phyloP scores from a whole-genome alignment of 1,140 invertebrate genomes.

The Cheumatopsyche charites region DNA sequence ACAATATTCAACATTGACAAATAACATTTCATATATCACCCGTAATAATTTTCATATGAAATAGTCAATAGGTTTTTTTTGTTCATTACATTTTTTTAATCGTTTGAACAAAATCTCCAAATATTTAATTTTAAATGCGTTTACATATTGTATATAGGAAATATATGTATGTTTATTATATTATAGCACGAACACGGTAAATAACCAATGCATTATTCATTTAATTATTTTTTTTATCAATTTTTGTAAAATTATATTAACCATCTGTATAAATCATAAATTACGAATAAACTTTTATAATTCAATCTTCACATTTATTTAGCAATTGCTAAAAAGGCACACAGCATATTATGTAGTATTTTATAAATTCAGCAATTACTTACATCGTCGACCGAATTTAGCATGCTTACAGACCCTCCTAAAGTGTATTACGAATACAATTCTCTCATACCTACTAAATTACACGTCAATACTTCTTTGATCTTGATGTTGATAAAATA shows the following conservation, averaged over 20 bases:
- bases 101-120: conserved; percentile 31
- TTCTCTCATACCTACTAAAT: conserved; percentile 46
- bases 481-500: conserved; percentile 15
- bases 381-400: conserved; percentile 44
- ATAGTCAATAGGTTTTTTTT: conserved; percentile 46
- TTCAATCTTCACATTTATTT: conserved; percentile 47
- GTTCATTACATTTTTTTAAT: conserved; percentile 29
- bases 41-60: conserved; percentile 49
- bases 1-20: conserved; percentile 49
- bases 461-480: conserved; percentile 39
- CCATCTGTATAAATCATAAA: conserved; percentile 42
- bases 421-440: conserved; percentile 47
- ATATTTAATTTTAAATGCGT: conserved; percentile 32
- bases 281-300: conserved; percentile 43
- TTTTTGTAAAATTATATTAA: conserved; percentile 41
- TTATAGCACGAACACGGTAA: conserved; percentile 37
- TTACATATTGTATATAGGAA: conserved; percentile 40
- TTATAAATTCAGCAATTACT: conserved; percentile 47
- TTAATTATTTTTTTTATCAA: conserved; percentile 33
- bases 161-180: conserved; percentile 32
- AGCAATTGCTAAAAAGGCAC: conserved; percentile 49
- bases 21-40: conserved; percentile 50
- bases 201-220: conserved; percentile 35
- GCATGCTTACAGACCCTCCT: conserved; percentile 45
- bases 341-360: conserved; percentile 47